Evolutionary conservation across 2,113 vertebrate species (phyloP), one percentile per base, ranked within the genome.

Genomic region (Hipposideros armiger): DNA sequence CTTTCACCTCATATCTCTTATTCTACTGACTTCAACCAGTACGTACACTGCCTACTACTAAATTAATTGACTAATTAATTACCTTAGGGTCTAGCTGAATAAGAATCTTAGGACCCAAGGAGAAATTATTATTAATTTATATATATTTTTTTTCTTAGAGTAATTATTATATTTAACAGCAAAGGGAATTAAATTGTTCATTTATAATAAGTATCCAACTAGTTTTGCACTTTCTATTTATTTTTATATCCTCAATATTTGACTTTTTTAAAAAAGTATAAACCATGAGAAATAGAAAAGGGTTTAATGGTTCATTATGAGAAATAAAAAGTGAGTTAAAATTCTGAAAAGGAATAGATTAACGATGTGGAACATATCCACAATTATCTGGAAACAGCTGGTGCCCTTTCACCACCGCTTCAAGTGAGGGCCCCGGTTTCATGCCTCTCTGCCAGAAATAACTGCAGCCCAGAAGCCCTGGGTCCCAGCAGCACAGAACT

Each of bases 371-470:
- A 94, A 47, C 42, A 88, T 20, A 77, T 47, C 36, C 62, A 56
- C 60, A 58, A 78, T 95, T 82, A 50, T 94, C 60, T 94, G 64
- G 62, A 95, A 97, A 78, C 90, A 98, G 96, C 81, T 97, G 85
- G 40, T 89, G 64, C 50, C 80, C 81, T 97, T 96, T 96, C 54
- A 40, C 62, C 22, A 76, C 67, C 1, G 11, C 72, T 90, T 95
- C 80, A 92, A 85, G 36, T 26, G n/a, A 92, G 83, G 47, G 69
- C 28, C 47, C 54, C 82, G 52, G 45, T 54, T 93, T 20, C 70
- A 17, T 89, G 20, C 28, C 50, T 67, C 62, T 84, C 54, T 85
- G 87, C 66, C 85, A 91, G 72, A 87, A 96, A 84, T 73, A 73
- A 81, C 60, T 66, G 56, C 40, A 77, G 60, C 45, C 72, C 60